Evolutionary conservation across 2,888 invertebrate genomes (phyloP), one percentile per base, ranked within the genome.

Genomic region (Limulus polyphemus): DNA sequence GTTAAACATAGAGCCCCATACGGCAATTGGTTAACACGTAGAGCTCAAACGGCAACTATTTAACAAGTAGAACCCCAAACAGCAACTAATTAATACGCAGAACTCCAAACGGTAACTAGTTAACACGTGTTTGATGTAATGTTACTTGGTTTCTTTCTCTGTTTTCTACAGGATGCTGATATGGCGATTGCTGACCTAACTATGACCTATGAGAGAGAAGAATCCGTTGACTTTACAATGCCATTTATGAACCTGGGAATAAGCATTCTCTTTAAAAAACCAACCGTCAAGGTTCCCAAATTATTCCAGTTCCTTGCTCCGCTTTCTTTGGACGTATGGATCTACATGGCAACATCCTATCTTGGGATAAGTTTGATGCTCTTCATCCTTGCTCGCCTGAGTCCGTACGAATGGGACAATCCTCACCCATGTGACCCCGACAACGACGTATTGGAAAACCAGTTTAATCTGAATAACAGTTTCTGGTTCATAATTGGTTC

Each of bases 121-220:
- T 1, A 32, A 32, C 32, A 32, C 32, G 3, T 3, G 32, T 32
- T 32, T 32, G 3, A 32, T 32, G 3, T 32, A 32, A n/a, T n/a
- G n/a, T n/a, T n/a, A n/a, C n/a, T n/a, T n/a, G n/a, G n/a, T n/a
- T n/a, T n/a, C n/a, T n/a, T n/a, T n/a, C n/a, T n/a, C n/a, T n/a
- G n/a, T n/a, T 32, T 7, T 32, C 7, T 32, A 32, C 32, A 93
- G 92, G 86, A 88, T 73, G 94, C 94, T 13, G 95, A 97, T 77
- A 81, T 99, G 69, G 97, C 95, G 1, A 90, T 99, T 56, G 98
- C 95, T 11, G 95, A 98, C 78, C 82, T 99, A 62, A 98, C 98
- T 49, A 98, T 99, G 71, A 99, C 93, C 46, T 95, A 91, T 77
- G 90, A 92, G 75, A 83, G 99, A 74, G 94, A 93, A 75, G 86